Evolutionary conservation across 2,888 invertebrate species (phyloP), one percentile per base, ranked within the genome.

Genomic region (Drosophila nigritarsus): DNA sequence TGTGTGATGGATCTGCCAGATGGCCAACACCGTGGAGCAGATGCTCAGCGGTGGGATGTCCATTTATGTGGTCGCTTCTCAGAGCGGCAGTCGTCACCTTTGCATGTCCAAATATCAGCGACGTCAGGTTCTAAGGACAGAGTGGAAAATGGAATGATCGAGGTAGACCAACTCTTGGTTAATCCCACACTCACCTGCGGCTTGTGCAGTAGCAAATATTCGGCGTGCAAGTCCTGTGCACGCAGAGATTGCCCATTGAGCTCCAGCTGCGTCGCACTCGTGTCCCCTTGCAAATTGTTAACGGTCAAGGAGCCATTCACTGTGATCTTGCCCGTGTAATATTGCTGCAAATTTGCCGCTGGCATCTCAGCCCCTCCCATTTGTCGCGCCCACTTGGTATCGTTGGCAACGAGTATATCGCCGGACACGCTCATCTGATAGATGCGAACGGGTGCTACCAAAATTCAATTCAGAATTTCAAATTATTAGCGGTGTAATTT

Each of bases 371-470:
- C 27, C 0, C 45, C 24, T 15, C 7, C 7, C 38, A 36, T 56
- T 58, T 73, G 72, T 18, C 82, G 76, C 0, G 67, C 42, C 11
- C 66, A 36, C 7, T 78, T 68, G 29, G 45, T 70, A 1, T 50
- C 68, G 34, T 91, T 82, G 4, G 65, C 75, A 9, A 92, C 66
- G 18, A 79, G 36, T 3, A 92, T 64, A 30, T 90, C 83, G 0
- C 83, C 89, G 0, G 83, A 73, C 2, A 92, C 80, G 32, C 70
- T 84, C 64, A 92, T 73, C 53, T 87, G 80, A 45, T 87, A 55
- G 4, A 93, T 91, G 38, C 80, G 77, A 2, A 92, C 91, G 18
- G 92, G 92, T 24, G 91, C 92, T 92, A 38, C 1, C 1, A 32
- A n/a, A 15, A 9, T 15, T 4, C 11, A 11, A 38, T 27, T 24